These are phyloP conservation scores for Corvus moneduloides DNA, from an alignment of 2,113 vertebrate genomes.

Conservation along the genomic window DNA sequence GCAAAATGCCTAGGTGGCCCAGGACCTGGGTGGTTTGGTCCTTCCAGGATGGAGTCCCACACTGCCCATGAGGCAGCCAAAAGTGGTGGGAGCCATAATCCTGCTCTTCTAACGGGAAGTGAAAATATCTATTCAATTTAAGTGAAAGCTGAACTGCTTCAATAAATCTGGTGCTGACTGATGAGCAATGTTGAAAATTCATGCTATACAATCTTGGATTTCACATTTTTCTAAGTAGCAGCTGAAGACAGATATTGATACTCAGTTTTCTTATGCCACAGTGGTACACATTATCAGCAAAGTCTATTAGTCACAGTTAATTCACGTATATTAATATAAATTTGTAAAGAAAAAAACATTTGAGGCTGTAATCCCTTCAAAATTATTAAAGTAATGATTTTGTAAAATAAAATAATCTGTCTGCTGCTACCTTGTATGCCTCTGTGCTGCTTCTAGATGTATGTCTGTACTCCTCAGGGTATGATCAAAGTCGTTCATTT, in stretches of 20 bases:
- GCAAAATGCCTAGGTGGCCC: background rate
- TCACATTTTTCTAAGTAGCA: background rate
- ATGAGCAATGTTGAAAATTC: background rate
- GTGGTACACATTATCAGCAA: background rate
- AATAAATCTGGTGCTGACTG: background rate
- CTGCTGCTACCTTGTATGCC: background rate
- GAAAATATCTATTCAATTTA: background rate
- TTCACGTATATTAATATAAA: background rate
- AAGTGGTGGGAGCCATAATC: background rate
- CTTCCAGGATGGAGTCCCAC: background rate
- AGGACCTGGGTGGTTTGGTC: background rate
- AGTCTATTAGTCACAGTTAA: constrained; percentile 2
- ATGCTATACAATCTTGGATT: background rate
- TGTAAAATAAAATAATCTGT: background rate
- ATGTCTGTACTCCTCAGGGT: background rate
- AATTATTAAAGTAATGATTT: background rate
- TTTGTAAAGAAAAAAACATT: background rate
- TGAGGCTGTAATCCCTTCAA: background rate
- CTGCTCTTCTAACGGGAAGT: background rate
- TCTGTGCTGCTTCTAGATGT: background rate
- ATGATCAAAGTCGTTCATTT: background rate
- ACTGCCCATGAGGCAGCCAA: background rate
- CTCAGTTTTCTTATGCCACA: background rate
- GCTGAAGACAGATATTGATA: background rate
- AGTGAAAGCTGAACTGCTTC: background rate